phyloP scores from a whole-genome alignment of 2,888 invertebrate genomes.

The Vesta saturnalis region DNA sequence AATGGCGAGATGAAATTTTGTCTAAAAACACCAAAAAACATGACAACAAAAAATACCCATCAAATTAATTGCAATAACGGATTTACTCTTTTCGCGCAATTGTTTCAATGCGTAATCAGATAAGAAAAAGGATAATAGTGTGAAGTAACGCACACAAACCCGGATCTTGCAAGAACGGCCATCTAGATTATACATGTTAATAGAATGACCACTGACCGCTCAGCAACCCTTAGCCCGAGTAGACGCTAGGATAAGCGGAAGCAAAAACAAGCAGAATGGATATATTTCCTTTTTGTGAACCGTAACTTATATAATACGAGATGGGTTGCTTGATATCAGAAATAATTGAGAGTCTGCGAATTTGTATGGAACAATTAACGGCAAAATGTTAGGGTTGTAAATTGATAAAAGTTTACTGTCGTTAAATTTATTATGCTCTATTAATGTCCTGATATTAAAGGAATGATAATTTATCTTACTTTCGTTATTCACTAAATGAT shows the following conservation, averaged over 20 bases:
- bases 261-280: conserved; percentile 63
- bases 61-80: neutral
- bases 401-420: conserved; percentile 42
- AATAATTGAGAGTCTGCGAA: conserved; percentile 57
- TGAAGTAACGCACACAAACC: conserved; percentile 47
- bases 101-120: conserved; percentile 32
- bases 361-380: conserved; percentile 57
- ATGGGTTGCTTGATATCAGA: conserved; percentile 55
- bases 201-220: conserved; percentile 62
- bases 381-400: conserved; percentile 47
- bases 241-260: conserved; percentile 55
- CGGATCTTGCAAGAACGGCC: conserved; percentile 58
- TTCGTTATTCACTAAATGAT: conserved; percentile 11
- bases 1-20: neutral
- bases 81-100: conserved; percentile 29
- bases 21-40: neutral
- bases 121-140: conserved; percentile 45
- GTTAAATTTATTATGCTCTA: conserved; percentile 35
- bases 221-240: conserved; percentile 50
- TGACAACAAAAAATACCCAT: neutral
- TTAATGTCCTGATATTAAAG: conserved; percentile 28
- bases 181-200: conserved; percentile 65
- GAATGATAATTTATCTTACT: conserved; percentile 16
- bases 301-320: conserved; percentile 58
- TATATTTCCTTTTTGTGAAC: conserved; percentile 62